A percentile compares a stretch with the other conserved stretches of the same genome.
These are phyloP conservation scores for Upupa epops DNA, from an alignment of 2,113 vertebrate species.

Conservation along the genomic window DNA sequence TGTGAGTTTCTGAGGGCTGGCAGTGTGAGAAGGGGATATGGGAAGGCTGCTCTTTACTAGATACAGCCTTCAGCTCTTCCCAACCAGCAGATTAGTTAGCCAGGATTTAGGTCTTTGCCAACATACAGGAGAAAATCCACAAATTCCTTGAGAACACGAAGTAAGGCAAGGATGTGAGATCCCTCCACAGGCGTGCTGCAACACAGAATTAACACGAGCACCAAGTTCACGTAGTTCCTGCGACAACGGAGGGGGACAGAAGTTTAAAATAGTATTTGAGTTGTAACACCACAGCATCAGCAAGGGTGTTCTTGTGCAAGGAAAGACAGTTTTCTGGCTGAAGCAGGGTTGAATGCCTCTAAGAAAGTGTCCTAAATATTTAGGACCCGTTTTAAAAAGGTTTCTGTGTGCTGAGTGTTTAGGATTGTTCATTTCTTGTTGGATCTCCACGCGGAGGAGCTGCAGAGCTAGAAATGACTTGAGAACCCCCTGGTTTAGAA, in stretches of 20 bases:
- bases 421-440: not conserved
- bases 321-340: not conserved
- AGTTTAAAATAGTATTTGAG: not conserved
- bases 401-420: not conserved
- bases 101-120: not conserved
- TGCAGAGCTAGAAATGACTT: slow-evolving; percentile 32
- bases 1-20: not conserved
- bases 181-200: not conserved
- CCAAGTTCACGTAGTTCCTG: not conserved
- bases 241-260: not conserved
- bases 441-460: slow-evolving; percentile 39
- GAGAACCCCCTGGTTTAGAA: not conserved
- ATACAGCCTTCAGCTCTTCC: not conserved
- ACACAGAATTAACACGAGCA: not conserved
- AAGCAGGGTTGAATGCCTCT: not conserved
- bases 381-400: not conserved
- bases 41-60: not conserved
- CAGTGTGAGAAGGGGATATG: not conserved
- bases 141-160: not conserved
- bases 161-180: not conserved
- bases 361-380: not conserved
- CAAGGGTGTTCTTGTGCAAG: not conserved
- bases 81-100: not conserved
- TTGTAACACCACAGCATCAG: not conserved
- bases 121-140: not conserved